A percentile compares a stretch with the other conserved stretches of the same genome.
phyloP scores from a whole-genome alignment of 2,888 invertebrate genomes.

The Harpalus rubripes region DNA sequence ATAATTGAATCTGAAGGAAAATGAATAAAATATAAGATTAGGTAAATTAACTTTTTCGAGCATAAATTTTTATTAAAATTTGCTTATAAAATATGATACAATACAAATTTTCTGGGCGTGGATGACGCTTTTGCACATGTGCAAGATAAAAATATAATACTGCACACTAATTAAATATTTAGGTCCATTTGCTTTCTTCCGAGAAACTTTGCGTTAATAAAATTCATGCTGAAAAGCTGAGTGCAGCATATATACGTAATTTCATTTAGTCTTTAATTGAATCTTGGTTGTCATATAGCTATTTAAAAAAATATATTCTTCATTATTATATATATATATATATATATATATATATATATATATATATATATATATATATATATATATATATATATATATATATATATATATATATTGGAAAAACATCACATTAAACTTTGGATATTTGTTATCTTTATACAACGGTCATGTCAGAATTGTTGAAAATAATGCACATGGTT shows the following conservation, averaged over 20 bases:
- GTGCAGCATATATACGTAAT: background rate
- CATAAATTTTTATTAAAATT: constrained; percentile 35
- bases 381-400: too few species aligned
- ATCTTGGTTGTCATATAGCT: too few species aligned
- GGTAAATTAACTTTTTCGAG: constrained; percentile 39
- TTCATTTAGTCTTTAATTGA: background rate
- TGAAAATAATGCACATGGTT: too few species aligned
- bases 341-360: too few species aligned
- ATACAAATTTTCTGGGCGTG: constrained; percentile 4
- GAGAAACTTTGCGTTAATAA: background rate
- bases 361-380: too few species aligned
- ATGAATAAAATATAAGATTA: constrained; percentile 48
- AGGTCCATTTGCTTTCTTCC: constrained; percentile 16
- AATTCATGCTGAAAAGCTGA: constrained; percentile 7
- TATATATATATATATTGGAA: too few species aligned
- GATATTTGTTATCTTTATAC: too few species aligned
- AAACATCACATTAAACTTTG: too few species aligned
- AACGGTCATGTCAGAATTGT: too few species aligned
- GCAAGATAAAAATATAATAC: background rate
- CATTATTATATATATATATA: too few species aligned
- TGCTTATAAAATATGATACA: background rate
- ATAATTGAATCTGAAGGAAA: constrained; percentile 37
- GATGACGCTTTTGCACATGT: background rate
- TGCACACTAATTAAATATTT: background rate
- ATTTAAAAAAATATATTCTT: too few species aligned